phyloP scores from a whole-genome alignment of 53 echinoderm and acorn worm species.

The Pentamera pediparva region DNA sequence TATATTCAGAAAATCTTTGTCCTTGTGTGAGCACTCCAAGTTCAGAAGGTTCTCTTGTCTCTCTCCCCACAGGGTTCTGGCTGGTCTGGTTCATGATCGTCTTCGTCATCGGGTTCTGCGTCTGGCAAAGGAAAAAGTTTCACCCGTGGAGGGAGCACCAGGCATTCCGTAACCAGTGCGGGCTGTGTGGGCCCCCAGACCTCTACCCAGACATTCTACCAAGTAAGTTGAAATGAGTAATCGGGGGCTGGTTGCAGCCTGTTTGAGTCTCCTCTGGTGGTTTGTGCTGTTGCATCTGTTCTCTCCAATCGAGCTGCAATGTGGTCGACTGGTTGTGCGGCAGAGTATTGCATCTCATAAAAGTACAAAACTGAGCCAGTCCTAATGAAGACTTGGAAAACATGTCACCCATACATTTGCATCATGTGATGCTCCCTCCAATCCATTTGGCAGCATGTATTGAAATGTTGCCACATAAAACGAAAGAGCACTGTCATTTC shows the following conservation, averaged over 20 bases:
- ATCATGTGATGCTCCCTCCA: no score
- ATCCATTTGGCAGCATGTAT: no score
- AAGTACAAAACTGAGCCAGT: no score
- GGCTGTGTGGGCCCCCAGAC: conserved; percentile 75
- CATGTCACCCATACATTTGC: no score
- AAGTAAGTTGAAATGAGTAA: conserved; percentile 50
- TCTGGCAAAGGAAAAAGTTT: conserved; percentile 88
- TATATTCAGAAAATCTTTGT: neutral
- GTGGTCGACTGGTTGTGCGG: no score
- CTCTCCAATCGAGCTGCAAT: no score
- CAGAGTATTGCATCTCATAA: no score
- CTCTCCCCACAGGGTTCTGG: conserved; percentile 77
- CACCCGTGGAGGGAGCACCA: conserved; percentile 70
- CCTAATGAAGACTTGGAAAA: no score
- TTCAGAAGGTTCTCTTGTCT: neutral
- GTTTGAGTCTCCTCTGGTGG: neutral
- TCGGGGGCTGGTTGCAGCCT: no score
- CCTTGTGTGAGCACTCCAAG: neutral
- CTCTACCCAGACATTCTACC: conserved; percentile 75
- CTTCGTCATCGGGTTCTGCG: conserved; percentile 95
- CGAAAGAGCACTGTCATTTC: no score
- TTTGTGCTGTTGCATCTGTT: no score
- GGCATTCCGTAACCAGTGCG: conserved; percentile 38
- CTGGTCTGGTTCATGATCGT: conserved; percentile 94
- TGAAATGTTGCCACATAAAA: no score